phyloP scores from a whole-genome alignment of 2,888 invertebrate species.

The Belgica antarctica region DNA sequence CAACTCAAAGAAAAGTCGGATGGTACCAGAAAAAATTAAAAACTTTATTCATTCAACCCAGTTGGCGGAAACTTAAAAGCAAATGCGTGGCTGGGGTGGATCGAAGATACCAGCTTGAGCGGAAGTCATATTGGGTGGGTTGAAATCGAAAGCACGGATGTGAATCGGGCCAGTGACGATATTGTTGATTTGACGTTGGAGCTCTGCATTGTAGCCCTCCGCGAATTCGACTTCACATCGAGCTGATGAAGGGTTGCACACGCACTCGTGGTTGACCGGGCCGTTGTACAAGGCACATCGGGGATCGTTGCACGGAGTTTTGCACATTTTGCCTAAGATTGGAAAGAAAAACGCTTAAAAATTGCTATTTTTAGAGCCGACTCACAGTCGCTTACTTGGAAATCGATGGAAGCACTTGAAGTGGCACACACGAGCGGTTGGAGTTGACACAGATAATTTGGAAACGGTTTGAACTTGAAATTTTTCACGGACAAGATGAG shows the following conservation, averaged over 20 bases:
- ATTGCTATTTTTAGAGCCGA: slow-evolving; percentile 12
- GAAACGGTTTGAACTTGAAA: not conserved
- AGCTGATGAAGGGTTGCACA: slow-evolving; percentile 21
- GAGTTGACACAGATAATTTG: not conserved
- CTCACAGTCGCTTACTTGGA: not conserved
- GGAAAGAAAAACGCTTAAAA: slow-evolving; percentile 32
- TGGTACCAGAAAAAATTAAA: not conserved
- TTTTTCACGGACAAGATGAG: not conserved
- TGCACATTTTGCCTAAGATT: slow-evolving; percentile 27
- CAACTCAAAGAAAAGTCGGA: not conserved
- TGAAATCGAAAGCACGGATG: slow-evolving; percentile 20
- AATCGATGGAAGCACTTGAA: slow-evolving; percentile 1
- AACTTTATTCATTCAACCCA: not conserved
- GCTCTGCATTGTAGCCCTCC: slow-evolving; percentile 21
- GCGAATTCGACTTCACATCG: not conserved
- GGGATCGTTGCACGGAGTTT: slow-evolving; percentile 31
- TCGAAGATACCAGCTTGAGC: slow-evolving; percentile 20
- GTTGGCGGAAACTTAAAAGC: not conserved
- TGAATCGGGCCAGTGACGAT: slow-evolving; percentile 16
- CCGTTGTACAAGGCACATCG: slow-evolving; percentile 33
- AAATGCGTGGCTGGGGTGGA: slow-evolving; percentile 21
- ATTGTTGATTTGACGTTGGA: slow-evolving; percentile 2
- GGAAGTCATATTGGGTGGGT: slow-evolving; percentile 17
- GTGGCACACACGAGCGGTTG: not conserved
- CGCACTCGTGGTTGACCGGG: slow-evolving; percentile 24